Evolutionary conservation across 1,140 invertebrate genomes (phyloP).

Genomic region (Leptopilina boulardi): DNA sequence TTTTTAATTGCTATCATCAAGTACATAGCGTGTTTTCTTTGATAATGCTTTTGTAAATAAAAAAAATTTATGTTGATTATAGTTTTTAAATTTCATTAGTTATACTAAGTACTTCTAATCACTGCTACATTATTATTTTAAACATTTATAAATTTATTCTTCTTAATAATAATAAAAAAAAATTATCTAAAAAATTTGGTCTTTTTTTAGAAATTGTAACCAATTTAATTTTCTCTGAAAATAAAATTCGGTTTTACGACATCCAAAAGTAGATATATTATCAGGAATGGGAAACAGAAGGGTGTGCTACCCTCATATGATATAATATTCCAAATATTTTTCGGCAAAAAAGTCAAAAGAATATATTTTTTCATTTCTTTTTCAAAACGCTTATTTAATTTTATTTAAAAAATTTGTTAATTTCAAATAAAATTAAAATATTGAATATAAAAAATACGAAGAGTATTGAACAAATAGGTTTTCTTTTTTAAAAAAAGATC

Average conservation of each 20-base stretch:
- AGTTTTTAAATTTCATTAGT: not conserved
- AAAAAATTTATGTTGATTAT: not conserved
- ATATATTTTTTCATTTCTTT: too few relatives aligned
- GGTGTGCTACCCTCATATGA: constrained; percentile 1
- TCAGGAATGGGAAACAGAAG: not conserved
- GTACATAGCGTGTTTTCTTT: not conserved
- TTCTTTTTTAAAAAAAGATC: not conserved
- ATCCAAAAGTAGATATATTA: too few relatives aligned
- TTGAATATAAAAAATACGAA: not conserved
- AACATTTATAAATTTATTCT: not conserved
- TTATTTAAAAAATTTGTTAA: too few relatives aligned
- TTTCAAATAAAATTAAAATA: not conserved
- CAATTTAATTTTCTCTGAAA: too few relatives aligned
- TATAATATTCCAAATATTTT: not conserved
- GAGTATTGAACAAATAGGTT: not conserved
- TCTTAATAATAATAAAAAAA: too few relatives aligned
- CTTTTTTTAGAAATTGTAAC: too few relatives aligned
- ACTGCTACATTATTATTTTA: not conserved
- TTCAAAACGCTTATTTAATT: too few relatives aligned
- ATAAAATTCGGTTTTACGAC: too few relatives aligned
- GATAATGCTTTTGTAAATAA: not conserved
- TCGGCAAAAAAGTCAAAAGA: too few relatives aligned
- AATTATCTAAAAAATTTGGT: too few relatives aligned
- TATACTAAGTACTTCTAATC: not conserved
- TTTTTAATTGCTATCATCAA: not conserved